Percentiles rank a stretch among this genome's conserved stretches.
phyloP scores from a whole-genome alignment of 2,888 invertebrate species.

The Ornithoptera priamus region DNA sequence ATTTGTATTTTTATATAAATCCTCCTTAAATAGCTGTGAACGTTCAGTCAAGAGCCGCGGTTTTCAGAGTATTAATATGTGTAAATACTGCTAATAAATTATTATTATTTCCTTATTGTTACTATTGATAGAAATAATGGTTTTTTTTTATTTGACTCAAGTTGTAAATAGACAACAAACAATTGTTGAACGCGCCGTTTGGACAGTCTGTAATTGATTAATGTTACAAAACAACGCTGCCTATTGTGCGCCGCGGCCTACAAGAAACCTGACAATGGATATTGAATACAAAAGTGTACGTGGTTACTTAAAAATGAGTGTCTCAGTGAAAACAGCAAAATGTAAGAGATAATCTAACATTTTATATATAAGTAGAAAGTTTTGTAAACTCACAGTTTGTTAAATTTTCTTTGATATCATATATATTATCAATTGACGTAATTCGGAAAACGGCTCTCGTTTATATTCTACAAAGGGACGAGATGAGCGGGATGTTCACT shows the following conservation, averaged over 20 bases:
- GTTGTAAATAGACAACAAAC: conserved; percentile 5
- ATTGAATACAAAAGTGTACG: background rate
- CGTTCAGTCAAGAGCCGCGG: too few species aligned
- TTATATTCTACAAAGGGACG: too few species aligned
- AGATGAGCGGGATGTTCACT: too few species aligned
- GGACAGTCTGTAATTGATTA: conserved; percentile 7
- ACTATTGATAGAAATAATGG: background rate
- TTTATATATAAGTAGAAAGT: background rate
- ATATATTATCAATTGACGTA: too few species aligned
- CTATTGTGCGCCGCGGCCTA: conserved; percentile 1
- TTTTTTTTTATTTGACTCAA: background rate
- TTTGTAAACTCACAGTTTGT: background rate
- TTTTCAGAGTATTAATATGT: too few species aligned
- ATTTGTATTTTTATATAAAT: too few species aligned
- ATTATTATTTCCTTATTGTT: background rate
- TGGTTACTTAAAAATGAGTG: background rate
- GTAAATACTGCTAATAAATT: too few species aligned
- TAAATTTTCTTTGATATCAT: background rate
- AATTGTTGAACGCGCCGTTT: conserved; percentile 5
- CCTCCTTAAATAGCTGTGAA: too few species aligned
- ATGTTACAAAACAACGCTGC: conserved; percentile 11
- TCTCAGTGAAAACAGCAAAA: background rate
- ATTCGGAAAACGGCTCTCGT: too few species aligned
- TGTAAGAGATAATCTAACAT: background rate
- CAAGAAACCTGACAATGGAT: conserved; percentile 24